phyloP scores from a whole-genome alignment of 2,888 invertebrate genomes.

The Schizaphis graminum region DNA sequence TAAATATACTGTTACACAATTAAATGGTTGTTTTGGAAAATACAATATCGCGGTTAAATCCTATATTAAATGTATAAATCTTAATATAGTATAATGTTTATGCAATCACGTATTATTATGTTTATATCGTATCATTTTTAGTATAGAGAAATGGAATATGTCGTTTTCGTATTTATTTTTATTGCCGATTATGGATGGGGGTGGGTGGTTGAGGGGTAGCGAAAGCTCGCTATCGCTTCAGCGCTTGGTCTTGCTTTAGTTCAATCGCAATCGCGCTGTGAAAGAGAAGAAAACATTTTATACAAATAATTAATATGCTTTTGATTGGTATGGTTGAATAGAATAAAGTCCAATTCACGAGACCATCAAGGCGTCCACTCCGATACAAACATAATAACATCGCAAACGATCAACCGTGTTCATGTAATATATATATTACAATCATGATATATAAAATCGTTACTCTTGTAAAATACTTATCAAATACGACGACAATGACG shows the following conservation, averaged over 20 bases:
- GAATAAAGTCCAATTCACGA: not conserved
- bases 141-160: not conserved
- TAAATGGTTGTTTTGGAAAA: not conserved
- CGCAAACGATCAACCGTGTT: not conserved
- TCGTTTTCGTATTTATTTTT: not conserved
- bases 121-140: not conserved
- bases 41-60: not conserved
- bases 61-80: not conserved
- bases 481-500: not conserved
- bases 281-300: conserved; percentile 13
- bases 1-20: not conserved
- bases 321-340: not conserved
- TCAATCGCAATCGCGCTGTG: not conserved
- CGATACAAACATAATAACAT: not conserved
- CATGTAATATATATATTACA: not conserved
- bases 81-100: not conserved
- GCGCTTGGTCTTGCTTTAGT: not conserved
- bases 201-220: not conserved
- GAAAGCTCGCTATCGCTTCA: not conserved
- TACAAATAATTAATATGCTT: not conserved
- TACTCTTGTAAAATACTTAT: not conserved
- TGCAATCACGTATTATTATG: not conserved
- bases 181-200: not conserved
- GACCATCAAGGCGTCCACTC: not conserved
- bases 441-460: not conserved